Evolutionary conservation across 2,888 invertebrate genomes (phyloP), one percentile per base, ranked within the genome.

Genomic region (Drosophila nr. perissopoda): DNA sequence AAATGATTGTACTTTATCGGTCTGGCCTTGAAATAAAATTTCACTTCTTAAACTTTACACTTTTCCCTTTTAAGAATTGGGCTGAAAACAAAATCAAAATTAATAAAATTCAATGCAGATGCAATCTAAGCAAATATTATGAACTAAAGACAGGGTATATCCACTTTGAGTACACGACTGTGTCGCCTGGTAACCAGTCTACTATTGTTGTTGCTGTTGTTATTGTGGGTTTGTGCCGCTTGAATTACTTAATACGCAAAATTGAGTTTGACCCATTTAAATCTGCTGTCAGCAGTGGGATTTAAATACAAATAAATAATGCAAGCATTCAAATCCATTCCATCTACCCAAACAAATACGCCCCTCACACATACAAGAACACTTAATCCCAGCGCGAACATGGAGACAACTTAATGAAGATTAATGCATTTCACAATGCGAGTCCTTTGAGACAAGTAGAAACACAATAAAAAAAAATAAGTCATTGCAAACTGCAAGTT

Each of bases 361-460:
- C 5, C 10, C 11, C 18, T 25, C 25, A 62, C 6, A 29, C 27
- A 13, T 11, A 21, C 10, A 13, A 25, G 27, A 11, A 16, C 49
- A 52, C 59, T 60, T 76, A 80, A 80, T 76, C 64, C 71, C 61
- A 36, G 38, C 49, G 72, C 36, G 61, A 52, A 38, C 48, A 64
- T 58, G 62, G 64, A 79, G 79, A 74, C 82, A 79, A 68, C 56
- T 66, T 72, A 88, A 89, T 89, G 61, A 84, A 82, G 85, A 89
- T 85, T 74, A 78, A 81, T 74, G 74, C 59, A 66, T 54, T 61
- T n/a, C 53, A 40, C 49, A 48, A 61, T 42, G 48, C 34, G 53
- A 49, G 21, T 46, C 65, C 62, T 60, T 33, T 29, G 63, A 64
- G 74, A 75, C 78, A 81, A 40, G 58, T 48, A 21, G 67, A 76